Evolutionary conservation across 2,888 invertebrate genomes (phyloP), one percentile per base, ranked within the genome.

Genomic region (Trichogramma evanescens): DNA sequence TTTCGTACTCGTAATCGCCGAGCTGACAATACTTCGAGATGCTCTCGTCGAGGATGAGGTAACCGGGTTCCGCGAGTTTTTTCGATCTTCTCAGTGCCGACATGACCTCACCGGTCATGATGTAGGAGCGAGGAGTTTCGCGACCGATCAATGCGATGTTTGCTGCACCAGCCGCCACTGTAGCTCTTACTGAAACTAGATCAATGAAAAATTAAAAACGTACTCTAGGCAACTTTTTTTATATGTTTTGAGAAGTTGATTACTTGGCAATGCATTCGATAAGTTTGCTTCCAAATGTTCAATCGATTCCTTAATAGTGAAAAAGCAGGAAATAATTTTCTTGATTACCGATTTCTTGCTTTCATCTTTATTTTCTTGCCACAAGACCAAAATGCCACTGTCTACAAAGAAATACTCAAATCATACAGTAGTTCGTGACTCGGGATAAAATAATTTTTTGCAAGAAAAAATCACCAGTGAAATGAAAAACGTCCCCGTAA

Each of bases 1-100:
- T 61, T 3, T 67, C 65, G 42, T 70, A 67, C 72, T 81, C 80
- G 64, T 83, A 83, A 67, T 82, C 81, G 71, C 80, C 77, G 1
- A 81, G 80, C 62, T 80, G 80, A 58, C 83, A 82, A 66, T 82
- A 81, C 1, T 80, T 80, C 84, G 84, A 84, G 0, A 84, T 83
- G 13, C 79, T 81, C 2, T 81, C 78, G 1, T 83, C 76, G 39
- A 84, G 64, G 66, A 82, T 80, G 0, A 84, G 79, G 74, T 84
- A 83, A 13, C 83, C 83, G 4, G 83, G 80, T 59, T 73, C 66
- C 67, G 82, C 82, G 10, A 79, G 66, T 55, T 80, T 80, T 71
- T 81, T 82, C 10, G 83, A 82, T 50, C 72, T 68, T 71, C 82
- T 83, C 3, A 83, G 80, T 70, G 83, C 83, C 3, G 78, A 70